phyloP scores from a whole-genome alignment of 2,797 vertebrate species.

The Epinephelus awoara region DNA sequence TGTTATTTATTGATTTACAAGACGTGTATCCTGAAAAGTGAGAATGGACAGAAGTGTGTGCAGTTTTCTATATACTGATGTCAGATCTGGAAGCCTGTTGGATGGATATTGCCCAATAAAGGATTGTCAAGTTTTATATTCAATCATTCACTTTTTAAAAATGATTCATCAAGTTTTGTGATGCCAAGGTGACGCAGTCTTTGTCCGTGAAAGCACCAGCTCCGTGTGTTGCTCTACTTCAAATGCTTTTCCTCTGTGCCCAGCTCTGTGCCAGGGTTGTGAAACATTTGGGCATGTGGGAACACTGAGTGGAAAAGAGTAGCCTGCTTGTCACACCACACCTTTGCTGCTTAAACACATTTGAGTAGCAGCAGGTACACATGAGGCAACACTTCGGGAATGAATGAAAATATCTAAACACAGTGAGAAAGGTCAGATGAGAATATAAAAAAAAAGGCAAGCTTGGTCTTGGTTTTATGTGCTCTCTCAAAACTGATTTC shows the following conservation, averaged over 20 bases:
- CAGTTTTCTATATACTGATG: constrained; percentile 60
- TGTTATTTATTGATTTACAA: constrained; percentile 79
- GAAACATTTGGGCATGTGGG: constrained; percentile 44
- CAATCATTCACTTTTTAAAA: neutral
- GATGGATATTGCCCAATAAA: constrained; percentile 74
- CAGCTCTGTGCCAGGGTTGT: constrained; percentile 39
- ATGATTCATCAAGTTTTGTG: neutral
- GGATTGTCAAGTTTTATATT: constrained; percentile 47
- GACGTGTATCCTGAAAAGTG: constrained; percentile 30
- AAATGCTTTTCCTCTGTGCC: constrained; percentile 51
- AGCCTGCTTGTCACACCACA: constrained; percentile 11
- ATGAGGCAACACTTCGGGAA: too few species aligned
- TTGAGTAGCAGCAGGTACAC: neutral
- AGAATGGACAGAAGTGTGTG: constrained; percentile 39
- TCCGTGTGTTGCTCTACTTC: constrained; percentile 15
- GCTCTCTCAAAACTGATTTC: neutral
- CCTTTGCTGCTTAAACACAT: constrained; percentile 12
- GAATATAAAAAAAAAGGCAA: neutral
- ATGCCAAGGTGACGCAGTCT: neutral
- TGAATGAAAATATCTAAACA: neutral
- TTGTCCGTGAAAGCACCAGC: neutral
- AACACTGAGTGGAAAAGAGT: constrained; percentile 28
- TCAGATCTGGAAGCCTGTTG: constrained; percentile 39
- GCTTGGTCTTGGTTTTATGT: neutral
- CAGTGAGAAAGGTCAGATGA: neutral